phyloP scores from a whole-genome alignment of 2,113 vertebrate species.

The Piaya cayana region DNA sequence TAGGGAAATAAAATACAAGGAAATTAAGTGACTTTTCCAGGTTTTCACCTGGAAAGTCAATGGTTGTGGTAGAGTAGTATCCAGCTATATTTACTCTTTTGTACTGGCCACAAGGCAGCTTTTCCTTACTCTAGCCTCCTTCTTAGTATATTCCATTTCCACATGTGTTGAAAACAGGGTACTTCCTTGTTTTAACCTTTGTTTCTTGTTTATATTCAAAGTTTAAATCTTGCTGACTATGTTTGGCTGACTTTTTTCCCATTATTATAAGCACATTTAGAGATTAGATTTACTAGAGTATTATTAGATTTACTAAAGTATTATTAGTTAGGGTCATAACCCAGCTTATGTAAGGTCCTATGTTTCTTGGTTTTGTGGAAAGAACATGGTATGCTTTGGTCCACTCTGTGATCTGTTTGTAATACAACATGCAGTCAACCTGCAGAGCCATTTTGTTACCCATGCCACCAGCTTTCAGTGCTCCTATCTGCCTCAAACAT shows the following conservation, averaged over 20 bases:
- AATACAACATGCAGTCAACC: accelerated
- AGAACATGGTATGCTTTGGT: background rate
- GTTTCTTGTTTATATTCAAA: background rate
- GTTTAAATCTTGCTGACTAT: background rate
- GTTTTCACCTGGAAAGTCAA: background rate
- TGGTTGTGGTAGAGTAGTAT: background rate
- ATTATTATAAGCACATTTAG: background rate
- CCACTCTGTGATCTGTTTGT: background rate
- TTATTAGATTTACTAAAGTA: background rate
- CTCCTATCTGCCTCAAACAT: background rate
- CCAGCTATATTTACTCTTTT: background rate
- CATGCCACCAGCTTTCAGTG: background rate
- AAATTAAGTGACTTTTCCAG: background rate
- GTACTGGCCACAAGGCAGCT: background rate
- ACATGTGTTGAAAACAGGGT: background rate
- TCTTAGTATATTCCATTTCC: background rate
- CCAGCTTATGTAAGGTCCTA: background rate
- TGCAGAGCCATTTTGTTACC: background rate
- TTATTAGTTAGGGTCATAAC: background rate
- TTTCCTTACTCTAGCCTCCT: background rate
- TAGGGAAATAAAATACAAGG: background rate
- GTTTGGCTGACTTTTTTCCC: background rate
- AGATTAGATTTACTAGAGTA: background rate
- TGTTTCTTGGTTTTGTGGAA: background rate
- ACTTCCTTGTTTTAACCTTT: background rate